Base-by-base conservation (phyloP, 35 echinoderm and acorn worm species). In the Apostichopus californicus region DNA sequence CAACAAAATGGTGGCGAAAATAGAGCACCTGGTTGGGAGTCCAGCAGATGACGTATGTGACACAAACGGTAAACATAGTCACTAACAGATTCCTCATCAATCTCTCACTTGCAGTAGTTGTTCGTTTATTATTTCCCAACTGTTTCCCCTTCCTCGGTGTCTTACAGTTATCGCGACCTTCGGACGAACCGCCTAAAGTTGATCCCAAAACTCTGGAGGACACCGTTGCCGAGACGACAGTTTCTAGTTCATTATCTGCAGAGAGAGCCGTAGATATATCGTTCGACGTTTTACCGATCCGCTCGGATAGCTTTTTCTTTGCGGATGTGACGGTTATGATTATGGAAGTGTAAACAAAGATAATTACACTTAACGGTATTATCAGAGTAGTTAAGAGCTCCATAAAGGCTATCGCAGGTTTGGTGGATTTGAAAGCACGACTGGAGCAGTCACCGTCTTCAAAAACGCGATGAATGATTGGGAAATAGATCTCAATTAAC, bases 1-100 rank as follows among this genome's bases (percentile, higher is more conserved):
- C 87, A 13, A 81, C 57, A 1, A 94, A 17, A 53, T 90, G 90
- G 75, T 90, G 73, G 13, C 75, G 21, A 12, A 94, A 63, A 77
- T 79, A 94, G 8, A 90, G 73, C 4, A 81, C 20, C 60, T 94
- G 86, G 61, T 94, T 90, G 15, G 92, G 92, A 60, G 92, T 78
- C 92, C 92, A 93, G 28, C 92, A 93, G 54, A 93, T 78, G 22
- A 87, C 1, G 18, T 93, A 93, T 18, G 77, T 78, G 5, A 75
- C 18, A 55, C 61, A 93, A 93, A 85, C 28, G 9, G 60, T 10
- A 57, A 93, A 53, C 81, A 93, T 58, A 1, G 92, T 93, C 6
- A 57, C 79, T 12, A 92, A 15, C 54, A 92, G 11, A n/a, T 86
- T 92, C 15, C 20, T 71, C 79, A 11, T 82, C 55, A 56, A 4